A percentile compares a stretch with the other conserved stretches of the same genome.
phyloP scores from a whole-genome alignment of 1,140 invertebrate genomes.

The Magallana ariakensis region DNA sequence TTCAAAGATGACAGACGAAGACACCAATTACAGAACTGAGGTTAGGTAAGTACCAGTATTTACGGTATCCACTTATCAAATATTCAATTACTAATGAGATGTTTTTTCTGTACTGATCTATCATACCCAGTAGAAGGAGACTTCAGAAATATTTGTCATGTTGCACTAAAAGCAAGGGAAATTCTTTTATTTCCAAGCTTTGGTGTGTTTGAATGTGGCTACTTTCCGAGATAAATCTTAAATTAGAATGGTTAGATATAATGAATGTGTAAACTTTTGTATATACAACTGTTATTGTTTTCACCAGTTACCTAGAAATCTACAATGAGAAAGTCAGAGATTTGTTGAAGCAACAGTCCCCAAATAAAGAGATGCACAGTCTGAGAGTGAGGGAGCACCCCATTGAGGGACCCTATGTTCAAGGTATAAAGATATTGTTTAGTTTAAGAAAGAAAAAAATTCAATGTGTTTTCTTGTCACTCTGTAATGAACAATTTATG shows the following conservation, averaged over 20 bases:
- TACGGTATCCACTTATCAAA: too few relatives aligned
- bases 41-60: conserved; percentile 75
- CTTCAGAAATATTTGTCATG: background rate
- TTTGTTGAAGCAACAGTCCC: conserved; percentile 66
- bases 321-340: conserved; percentile 80
- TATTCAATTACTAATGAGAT: background rate
- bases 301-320: conserved; percentile 77
- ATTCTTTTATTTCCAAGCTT: too few relatives aligned
- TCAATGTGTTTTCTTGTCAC: background rate
- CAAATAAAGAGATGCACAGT: conserved; percentile 66
- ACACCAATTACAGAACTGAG: conserved; percentile 84
- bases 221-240: too few relatives aligned
- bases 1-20: conserved; percentile 85
- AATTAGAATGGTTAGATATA: too few relatives aligned
- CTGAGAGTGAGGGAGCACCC: conserved; percentile 78
- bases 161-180: background rate
- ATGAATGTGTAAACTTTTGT: too few relatives aligned
- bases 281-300: background rate
- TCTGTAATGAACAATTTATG: background rate
- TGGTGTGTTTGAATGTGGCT: too few relatives aligned
- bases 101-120: background rate
- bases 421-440: conserved; percentile 66
- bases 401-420: conserved; percentile 79
- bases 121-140: background rate
- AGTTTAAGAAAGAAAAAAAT: background rate